Base-by-base conservation (phyloP, 2,888 invertebrate genomes). In the Homarus gammarus region DNA sequence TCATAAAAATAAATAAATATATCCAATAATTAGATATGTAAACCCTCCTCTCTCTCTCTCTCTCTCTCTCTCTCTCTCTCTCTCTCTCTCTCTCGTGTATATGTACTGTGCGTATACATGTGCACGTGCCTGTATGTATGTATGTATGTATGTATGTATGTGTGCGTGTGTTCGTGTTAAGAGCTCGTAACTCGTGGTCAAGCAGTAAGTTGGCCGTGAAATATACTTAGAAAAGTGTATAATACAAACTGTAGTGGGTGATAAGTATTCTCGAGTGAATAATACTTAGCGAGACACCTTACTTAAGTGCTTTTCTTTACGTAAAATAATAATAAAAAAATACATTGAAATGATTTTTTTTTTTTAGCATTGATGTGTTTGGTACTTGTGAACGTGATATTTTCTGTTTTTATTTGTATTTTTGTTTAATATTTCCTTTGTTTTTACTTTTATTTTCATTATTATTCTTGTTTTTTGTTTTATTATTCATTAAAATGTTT, bases 121-220 rank as follows among this genome's bases (percentile, higher is more conserved):
- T 56, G 56, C 33, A 10, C 38, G 27, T 61, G 79, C 56, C 33
- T 79, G 56, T 56, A 33, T 79, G 56, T 56, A 38, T 79, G 61
- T 56, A 38, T 79, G 56, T 56, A 38, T 79, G 61, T 56, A 38
- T 79, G 61, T 79, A 38, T 79, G 38, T 79, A 38, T 79, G 61
- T 79, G 38, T 61, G 61, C 79, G 61, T 64, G 44, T 81, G 40
- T 22, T 56, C 56, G 56, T 56, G 56, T 3, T 2, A 22, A 3
- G 56, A 22, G 22, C 12, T 0, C 56, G 22, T 56, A 18, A 56
- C 56, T 22, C 22, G 18, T 56, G 56, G 56, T 22, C 0, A 12
- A 6, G 56, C 22, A 12, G 56, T 56, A 56, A 18, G 3, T 56
- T 22, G 18, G 18, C 18, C 12, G 56, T 22, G 56, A 56, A 18